Base-by-base conservation (phyloP, 2,113 vertebrate species). In the Pomatostomus ruficeps region DNA sequence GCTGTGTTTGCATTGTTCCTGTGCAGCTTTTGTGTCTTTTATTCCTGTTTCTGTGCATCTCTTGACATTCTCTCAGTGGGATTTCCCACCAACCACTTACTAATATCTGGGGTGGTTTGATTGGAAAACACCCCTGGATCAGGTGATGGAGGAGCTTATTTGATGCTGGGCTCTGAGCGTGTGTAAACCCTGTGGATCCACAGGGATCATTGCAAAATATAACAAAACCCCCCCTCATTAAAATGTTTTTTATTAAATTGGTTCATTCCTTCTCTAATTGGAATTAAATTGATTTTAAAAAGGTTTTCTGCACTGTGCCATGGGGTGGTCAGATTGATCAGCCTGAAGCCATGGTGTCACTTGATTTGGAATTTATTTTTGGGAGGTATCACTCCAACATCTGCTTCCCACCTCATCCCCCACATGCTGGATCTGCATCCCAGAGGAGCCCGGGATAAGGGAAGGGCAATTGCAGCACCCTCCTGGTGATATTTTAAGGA, bases 381-480 rank as follows among this genome's bases (percentile, higher is more conserved):
- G 65, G 70, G 82, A 55, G 36, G 1, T 7, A 7, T 72, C 35
- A 3, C 26, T 85, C n/a, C 20, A 38, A 1, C n/a, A 45, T 42
- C 84, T 79, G 33, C 80, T 76, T 29, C 19, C 58, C 59, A 33
- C 38, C 14, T 67, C 68, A 15, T 33, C 24, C 5, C 28, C n/a
- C 42, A 9, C 23, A 3, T 0, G 0, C 59, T 8, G 5, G 10
- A 24, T 12, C 45, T 22, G n/a, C 54, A 49, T 62, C 43, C 43
- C 62, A 36, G 45, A 65, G 40, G 79, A 33, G 21, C 13, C 65
- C 57, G 42, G 9, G 78, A 16, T 0, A 11, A n/a, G 23, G 62
- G 22, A 75, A 63, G 38, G 17, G 91, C 57, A 91, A 43, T 4
- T 33, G 12, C 49, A 59, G 0, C 33, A 40, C 8, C 45, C 43